A percentile compares a stretch with the other conserved stretches of the same genome.
Evolutionary conservation across 2,888 invertebrate genomes (phyloP).

Genomic region (Parnassius orleans): DNA sequence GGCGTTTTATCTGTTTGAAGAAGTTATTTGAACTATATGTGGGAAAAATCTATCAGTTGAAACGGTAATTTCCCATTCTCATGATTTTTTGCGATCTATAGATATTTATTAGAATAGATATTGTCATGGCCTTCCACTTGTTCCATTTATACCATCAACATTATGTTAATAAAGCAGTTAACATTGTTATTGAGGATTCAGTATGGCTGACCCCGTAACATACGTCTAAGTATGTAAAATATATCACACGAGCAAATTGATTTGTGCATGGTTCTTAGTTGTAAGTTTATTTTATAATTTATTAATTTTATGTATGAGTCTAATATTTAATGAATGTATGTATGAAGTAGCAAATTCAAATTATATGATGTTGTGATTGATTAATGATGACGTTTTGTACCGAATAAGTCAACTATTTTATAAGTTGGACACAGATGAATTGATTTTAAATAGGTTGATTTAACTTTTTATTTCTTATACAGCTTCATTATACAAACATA

Average conservation of each 20-base stretch:
- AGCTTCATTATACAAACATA: no score
- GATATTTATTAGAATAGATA: constrained; percentile 12
- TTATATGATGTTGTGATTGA: no score
- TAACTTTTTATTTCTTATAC: not conserved
- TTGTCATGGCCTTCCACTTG: constrained; percentile 61
- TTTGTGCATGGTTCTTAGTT: constrained; percentile 11
- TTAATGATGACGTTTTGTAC: no score
- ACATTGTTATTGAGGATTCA: constrained; percentile 71
- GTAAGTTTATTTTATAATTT: constrained; percentile 7
- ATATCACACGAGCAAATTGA: constrained; percentile 7
- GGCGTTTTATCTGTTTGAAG: constrained; percentile 15
- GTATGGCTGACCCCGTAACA: constrained; percentile 57
- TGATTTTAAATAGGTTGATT: no score
- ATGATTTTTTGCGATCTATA: not conserved
- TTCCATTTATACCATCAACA: constrained; percentile 63
- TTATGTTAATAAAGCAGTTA: constrained; percentile 76
- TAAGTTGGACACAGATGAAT: no score
- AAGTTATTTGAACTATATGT: not conserved
- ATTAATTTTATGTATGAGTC: constrained; percentile 1
- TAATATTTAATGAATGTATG: no score
- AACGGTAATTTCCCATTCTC: not conserved
- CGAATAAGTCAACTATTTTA: no score
- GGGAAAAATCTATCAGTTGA: not conserved
- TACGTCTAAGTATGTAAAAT: constrained; percentile 25
- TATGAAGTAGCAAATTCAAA: no score